A percentile compares a stretch with the other conserved stretches of the same genome.
Evolutionary conservation across 1,140 invertebrate species (phyloP).

Genomic region (Trissolcus basalis): DNA sequence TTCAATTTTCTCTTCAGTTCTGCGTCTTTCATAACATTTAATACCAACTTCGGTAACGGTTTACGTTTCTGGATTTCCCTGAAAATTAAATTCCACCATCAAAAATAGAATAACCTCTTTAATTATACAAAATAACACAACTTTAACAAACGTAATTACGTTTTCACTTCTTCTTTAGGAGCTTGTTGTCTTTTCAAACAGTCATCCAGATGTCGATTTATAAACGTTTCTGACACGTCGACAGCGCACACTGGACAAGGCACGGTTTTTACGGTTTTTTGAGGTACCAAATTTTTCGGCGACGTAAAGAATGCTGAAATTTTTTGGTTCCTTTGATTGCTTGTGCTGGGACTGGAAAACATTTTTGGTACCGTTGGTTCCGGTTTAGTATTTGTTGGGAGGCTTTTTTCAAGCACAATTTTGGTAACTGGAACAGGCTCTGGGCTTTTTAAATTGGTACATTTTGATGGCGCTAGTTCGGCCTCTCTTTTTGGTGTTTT

Average conservation of each 20-base stretch:
- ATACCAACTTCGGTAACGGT: constrained; percentile 77
- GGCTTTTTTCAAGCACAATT: not conserved
- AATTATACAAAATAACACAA: not conserved
- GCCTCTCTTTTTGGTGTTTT: constrained; percentile 18
- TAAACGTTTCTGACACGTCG: constrained; percentile 69
- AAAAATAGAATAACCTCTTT: too few relatives aligned
- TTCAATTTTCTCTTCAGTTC: constrained; percentile 76
- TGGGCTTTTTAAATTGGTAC: not conserved
- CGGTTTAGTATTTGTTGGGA: constrained; percentile 5
- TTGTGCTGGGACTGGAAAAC: constrained; percentile 66
- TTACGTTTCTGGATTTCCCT: constrained; percentile 65
- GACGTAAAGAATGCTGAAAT: constrained; percentile 64
- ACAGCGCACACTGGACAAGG: constrained; percentile 78
- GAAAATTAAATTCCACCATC: constrained; percentile 25
- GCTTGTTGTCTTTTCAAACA: constrained; percentile 72
- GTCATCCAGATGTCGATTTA: constrained; percentile 78
- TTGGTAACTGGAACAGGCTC: not conserved
- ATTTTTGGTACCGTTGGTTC: not conserved
- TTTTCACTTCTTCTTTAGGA: constrained; percentile 8
- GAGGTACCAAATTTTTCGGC: constrained; percentile 53
- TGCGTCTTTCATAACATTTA: constrained; percentile 77
- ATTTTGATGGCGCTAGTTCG: not conserved
- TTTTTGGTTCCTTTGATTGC: constrained; percentile 18
- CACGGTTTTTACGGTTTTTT: constrained; percentile 59
- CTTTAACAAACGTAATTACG: not conserved